These are phyloP conservation scores for Conopomorpha cramerella DNA, from an alignment of 1,140 invertebrate genomes.

Conservation along the genomic window DNA sequence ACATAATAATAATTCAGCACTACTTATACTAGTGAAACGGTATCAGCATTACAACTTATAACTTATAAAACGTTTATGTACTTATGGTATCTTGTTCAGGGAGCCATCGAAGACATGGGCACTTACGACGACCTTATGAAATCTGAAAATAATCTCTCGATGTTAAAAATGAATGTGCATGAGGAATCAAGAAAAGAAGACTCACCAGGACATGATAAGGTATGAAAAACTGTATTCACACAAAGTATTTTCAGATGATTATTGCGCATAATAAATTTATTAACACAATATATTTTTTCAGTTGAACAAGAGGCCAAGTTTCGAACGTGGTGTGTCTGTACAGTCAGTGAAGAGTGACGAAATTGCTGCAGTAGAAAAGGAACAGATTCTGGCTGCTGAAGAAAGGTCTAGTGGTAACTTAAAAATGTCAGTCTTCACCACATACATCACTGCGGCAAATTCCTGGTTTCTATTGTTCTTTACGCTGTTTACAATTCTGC, in stretches of 20 bases:
- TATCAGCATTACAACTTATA: no score
- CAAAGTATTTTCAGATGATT: no score
- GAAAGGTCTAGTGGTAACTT: slow-evolving; percentile 62
- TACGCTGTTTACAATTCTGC: slow-evolving; percentile 64
- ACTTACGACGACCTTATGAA: slow-evolving; percentile 62
- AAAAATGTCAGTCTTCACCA: slow-evolving; percentile 61
- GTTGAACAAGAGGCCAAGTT: slow-evolving; percentile 12
- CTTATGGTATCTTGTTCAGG: no score
- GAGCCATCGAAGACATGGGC: slow-evolving; percentile 48
- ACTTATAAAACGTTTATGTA: no score
- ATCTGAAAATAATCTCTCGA: slow-evolving; percentile 59
- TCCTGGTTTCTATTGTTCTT: slow-evolving; percentile 62
- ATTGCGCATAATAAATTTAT: no score
- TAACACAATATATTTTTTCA: slow-evolving; percentile 8
- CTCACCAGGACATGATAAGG: slow-evolving; percentile 14
- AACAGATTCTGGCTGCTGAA: slow-evolving; percentile 47
- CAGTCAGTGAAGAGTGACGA: slow-evolving; percentile 31
- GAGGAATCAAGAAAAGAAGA: no score
- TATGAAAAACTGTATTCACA: no score
- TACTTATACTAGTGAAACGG: no score
- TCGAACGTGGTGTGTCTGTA: slow-evolving; percentile 25
- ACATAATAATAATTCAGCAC: no score
- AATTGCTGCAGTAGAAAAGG: slow-evolving; percentile 29
- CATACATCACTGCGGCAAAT: slow-evolving; percentile 73
- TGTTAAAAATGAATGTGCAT: no score